phyloP scores from a whole-genome alignment of 2,113 vertebrate genomes.

The Pteropus alecto region DNA sequence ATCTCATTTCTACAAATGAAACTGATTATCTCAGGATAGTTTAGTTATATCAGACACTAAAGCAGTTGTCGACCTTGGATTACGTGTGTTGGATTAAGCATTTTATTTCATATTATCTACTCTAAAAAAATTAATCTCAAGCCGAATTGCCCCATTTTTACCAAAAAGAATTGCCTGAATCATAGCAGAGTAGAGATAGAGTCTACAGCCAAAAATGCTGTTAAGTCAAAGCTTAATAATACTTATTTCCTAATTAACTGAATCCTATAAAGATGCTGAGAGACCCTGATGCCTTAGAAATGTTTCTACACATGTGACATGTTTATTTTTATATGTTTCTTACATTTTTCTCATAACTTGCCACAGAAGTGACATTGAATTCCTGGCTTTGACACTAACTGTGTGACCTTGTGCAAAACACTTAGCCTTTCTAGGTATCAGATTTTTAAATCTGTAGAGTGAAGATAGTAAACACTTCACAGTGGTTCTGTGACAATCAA shows the following conservation, averaged over 20 bases:
- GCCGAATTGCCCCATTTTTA: background rate
- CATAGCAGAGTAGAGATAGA: background rate
- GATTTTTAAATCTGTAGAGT: background rate
- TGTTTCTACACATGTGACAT: background rate
- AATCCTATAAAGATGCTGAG: background rate
- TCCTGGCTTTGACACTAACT: constrained; percentile 25
- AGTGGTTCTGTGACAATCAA: background rate
- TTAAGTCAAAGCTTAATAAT: background rate
- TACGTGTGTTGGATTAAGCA: background rate
- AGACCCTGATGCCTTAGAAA: background rate
- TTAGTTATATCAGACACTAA: background rate
- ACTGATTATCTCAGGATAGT: background rate
- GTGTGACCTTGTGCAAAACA: background rate
- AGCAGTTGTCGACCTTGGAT: background rate
- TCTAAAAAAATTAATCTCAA: background rate
- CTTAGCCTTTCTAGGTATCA: background rate
- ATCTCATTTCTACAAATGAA: background rate
- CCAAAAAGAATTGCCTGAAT: background rate
- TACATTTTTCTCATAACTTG: background rate
- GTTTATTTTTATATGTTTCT: constrained; percentile 33
- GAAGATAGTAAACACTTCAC: background rate
- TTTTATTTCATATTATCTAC: background rate
- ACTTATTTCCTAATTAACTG: background rate
- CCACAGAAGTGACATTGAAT: background rate
- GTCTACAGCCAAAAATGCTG: background rate